Base-by-base conservation (phyloP, 2,888 invertebrate genomes). In the Trypoxylon attenuatum region DNA sequence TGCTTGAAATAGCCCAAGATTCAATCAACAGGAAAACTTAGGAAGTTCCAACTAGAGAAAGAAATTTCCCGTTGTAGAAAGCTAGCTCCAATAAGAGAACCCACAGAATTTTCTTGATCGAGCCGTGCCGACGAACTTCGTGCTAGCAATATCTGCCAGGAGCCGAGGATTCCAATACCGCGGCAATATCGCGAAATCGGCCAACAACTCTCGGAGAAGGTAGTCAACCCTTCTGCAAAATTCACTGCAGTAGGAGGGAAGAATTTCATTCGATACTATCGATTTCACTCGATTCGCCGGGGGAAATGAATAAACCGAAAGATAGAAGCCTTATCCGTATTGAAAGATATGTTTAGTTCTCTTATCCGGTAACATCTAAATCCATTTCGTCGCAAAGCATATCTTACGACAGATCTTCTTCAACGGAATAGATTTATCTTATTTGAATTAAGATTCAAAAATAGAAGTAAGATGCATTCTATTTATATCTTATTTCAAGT, bases 1-100 rank as follows among this genome's bases (percentile, higher is more conserved):
- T 51, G 23, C 33, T n/a, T 29, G 52, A 57, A 56, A 66, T 66
- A 62, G 52, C 52, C 52, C 18, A 53, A 29, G 53, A 54, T 66
- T 62, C 56, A 49, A 66, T 62, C 57, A 62, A 33, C 56, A 50
- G 25, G 25, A 25, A 27, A 43, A 50, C 15, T 54, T 45, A 2
- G 1, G 4, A 49, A 54, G 50, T 61, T 51, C 46, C 16, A 41
- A 25, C 1, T 8, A 16, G 21, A 16, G 33, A 13, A 13, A 25
- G 50, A 41, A 41, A 33, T 57, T 66, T 54, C 16, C 49, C 39
- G 25, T 42, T 8, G 29, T n/a, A 18, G 50, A 38, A 33, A 53
- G 62, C 53, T 54, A 41, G 5, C 38, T 46, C 33, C 16, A 45
- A 45, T 63, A 22, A 41, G 43, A 5, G 42, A 27, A 5, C 43